Evolutionary conservation across 2,797 vertebrate species (phyloP), one percentile per base, ranked within the genome.

Genomic region (Florisuga fusca): DNA sequence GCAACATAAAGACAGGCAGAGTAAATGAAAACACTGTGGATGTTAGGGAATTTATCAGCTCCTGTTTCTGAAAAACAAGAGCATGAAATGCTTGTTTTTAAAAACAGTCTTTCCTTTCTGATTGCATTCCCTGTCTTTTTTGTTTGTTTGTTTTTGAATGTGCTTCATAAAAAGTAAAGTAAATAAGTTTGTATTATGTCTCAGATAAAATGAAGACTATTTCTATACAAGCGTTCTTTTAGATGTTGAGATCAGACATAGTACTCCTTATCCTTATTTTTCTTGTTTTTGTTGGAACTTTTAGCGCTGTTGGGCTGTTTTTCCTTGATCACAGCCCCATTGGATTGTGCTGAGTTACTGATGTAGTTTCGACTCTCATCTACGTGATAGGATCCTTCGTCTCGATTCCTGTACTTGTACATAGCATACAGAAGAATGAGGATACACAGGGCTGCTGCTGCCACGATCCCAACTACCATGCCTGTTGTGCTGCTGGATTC

Each of bases 231-330:
- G 98, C 96, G 98, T 98, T 98, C 97, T 98, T 98, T 98, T 97
- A 97, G 98, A 97, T 97, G 96, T 96, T 92, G 97, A 95, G 97
- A 98, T 99, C 99, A 99, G 98, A 99, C 99, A 48, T 99, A 99
- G 97, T 99, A 99, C 97, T 99, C 99, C 97, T 99, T 99, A 98
- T 99, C 99, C 98, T 99, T 99, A 98, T 99, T 99, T 98, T 99
- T 99, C 99, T 99, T 99, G 96, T 98, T 99, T 98, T 99, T 99
- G 98, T 97, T 98, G 90, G 99, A 98, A 96, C 98, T 98, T 98
- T 99, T 99, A 76, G 98, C 98, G 59, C 98, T 98, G 98, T 98
- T 99, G 95, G 98, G 98, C 54, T 98, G 99, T 68, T 99, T 99
- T 96, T 99, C 99, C 97, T 99, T 99, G 89, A 99, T 98, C 6